phyloP scores from a whole-genome alignment of 2,113 vertebrate species.

The Chaetura pelagica region DNA sequence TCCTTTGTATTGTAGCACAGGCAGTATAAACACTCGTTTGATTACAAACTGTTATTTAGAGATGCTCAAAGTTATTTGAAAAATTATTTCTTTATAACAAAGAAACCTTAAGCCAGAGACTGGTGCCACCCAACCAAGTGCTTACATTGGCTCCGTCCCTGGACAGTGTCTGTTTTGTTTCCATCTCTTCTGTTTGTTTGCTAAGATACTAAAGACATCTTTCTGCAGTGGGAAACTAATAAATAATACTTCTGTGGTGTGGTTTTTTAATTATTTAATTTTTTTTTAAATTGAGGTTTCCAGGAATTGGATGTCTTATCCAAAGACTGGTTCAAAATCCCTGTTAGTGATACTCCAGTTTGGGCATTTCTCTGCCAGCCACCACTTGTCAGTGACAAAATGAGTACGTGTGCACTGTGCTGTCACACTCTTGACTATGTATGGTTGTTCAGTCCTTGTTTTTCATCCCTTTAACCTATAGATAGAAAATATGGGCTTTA shows the following conservation, averaged over 20 bases:
- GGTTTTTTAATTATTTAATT: too few species aligned
- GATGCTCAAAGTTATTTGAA: background rate
- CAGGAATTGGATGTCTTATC: background rate
- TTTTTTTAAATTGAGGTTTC: background rate
- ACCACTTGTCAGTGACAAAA: background rate
- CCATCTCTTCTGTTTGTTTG: background rate
- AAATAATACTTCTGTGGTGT: background rate
- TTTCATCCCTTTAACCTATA: background rate
- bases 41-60: background rate
- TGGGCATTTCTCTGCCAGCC: background rate
- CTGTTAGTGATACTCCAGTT: background rate
- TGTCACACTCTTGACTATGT: accelerated
- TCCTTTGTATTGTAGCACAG: background rate
- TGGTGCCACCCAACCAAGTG: background rate
- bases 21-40: background rate
- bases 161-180: background rate
- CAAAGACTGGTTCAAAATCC: background rate
- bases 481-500: background rate
- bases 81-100: background rate
- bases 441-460: accelerated
- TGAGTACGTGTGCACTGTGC: accelerated
- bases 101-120: background rate
- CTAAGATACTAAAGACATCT: background rate
- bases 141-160: background rate
- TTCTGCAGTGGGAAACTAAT: background rate